A percentile compares a stretch with the other conserved stretches of the same genome.
Conservation (phyloP, 2,888 invertebrate species). For the Plagiodera versicolora region DNA sequence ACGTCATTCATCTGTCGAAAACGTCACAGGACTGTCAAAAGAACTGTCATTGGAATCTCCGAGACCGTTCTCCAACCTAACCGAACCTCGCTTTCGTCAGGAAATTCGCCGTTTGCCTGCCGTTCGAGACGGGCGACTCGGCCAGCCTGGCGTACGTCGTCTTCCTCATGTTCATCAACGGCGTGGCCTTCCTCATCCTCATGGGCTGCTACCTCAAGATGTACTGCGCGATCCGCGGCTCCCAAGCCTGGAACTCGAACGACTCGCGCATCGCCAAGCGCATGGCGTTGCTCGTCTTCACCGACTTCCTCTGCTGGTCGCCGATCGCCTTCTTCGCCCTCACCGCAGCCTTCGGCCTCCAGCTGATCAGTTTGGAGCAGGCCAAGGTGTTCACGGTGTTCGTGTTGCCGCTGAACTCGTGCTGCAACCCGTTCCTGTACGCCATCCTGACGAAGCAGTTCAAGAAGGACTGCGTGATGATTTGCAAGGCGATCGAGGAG, state of each 20-base stretch:
- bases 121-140: conserved; percentile 82
- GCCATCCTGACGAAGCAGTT: conserved; percentile 97
- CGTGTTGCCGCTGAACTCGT: conserved; percentile 92
- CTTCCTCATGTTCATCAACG: conserved; percentile 88
- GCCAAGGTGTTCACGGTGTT: conserved; percentile 97
- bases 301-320: conserved; percentile 97
- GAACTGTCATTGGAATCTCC: too few species aligned
- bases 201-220: conserved; percentile 96
- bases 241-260: conserved; percentile 96
- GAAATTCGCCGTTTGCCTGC: conserved; percentile 95
- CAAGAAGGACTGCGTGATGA: conserved; percentile 94
- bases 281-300: conserved; percentile 95
- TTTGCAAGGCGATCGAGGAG: conserved; percentile 95
- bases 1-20: too few species aligned
- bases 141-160: conserved; percentile 87
- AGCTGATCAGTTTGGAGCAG: conserved; percentile 89
- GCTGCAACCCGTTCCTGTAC: conserved; percentile 97
- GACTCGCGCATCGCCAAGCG: conserved; percentile 94
- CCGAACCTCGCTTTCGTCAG: too few species aligned
- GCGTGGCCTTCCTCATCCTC: conserved; percentile 89
- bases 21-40: too few species aligned
- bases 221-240: conserved; percentile 97
- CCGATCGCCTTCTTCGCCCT: conserved; percentile 95
- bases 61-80: too few species aligned
- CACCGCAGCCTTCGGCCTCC: conserved; percentile 89